Base-by-base conservation (phyloP, 2,797 vertebrate species). In the Pelochelys cantorii region DNA sequence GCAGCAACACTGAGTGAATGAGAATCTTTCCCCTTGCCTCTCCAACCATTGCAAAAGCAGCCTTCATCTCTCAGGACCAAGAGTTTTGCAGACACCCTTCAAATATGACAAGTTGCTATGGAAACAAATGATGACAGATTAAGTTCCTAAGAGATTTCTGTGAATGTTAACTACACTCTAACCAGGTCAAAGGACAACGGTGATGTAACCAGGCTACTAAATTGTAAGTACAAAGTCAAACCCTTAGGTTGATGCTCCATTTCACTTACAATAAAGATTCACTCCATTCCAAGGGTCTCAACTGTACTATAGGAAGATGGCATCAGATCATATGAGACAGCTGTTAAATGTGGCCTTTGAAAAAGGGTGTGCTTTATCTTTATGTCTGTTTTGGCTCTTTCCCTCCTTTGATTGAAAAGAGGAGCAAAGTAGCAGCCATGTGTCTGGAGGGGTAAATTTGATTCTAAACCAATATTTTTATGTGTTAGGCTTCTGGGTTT, bases 11-110 rank as follows among this genome's bases (percentile, higher is more conserved):
- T 84, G 55, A 89, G 13, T 55, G 34, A 79, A 11, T 48, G 8
- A 90, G 48, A 92, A 14, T 79, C 31, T 94, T 91, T 60, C 29
- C 84, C 59, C 42, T 92, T 84, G 12, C 25, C 10, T 74, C 82
- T 42, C n/a, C 6, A 77, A 11, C 23, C 6, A 31, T 37, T n/a
- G 71, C 5, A 88, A 65, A 56, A 92, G 1, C 13, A 92, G 82
- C 55, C 37, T 87, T 81, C 1, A 42, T 71, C 78, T 94, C 14
- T 15, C 31, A 14, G 12, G 88, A 7, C 37, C 7, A 22, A 1
- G 4, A 93, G 8, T 81, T 90, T 83, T 87, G 8, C 3, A 81
- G 52, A 23, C 5, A 81, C 85, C 79, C 79, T 88, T 94, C 11
- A 52, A 71, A 93, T 1, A 79, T 54, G 53, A 20, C 23, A 89